phyloP scores from a whole-genome alignment of 1,140 invertebrate species.

The Saccostrea glomerata region DNA sequence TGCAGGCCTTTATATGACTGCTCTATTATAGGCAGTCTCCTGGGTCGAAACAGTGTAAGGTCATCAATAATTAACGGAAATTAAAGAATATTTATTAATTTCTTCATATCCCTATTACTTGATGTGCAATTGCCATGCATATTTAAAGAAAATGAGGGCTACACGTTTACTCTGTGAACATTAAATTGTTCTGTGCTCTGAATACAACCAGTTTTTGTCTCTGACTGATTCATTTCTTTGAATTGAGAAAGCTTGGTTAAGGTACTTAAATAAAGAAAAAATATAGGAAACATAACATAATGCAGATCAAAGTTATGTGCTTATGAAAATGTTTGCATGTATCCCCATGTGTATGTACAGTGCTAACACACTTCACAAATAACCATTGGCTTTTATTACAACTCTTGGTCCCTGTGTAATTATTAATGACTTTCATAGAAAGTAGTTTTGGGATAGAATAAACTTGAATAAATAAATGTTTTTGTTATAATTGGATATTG shows the following conservation, averaged over 20 bases:
- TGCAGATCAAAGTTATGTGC: background rate
- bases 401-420: constrained; percentile 13
- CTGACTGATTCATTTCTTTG: constrained; percentile 3
- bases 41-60: background rate
- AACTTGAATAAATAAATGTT: constrained; percentile 35
- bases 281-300: background rate
- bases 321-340: background rate
- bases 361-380: constrained; percentile 20
- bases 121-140: constrained; percentile 23
- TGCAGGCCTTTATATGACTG: background rate
- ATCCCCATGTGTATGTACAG: constrained; percentile 19
- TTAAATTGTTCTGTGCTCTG: background rate
- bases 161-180: background rate
- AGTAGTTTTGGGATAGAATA: constrained; percentile 22
- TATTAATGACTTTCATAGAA: constrained; percentile 35
- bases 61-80: constrained; percentile 30
- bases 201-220: background rate
- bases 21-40: background rate
- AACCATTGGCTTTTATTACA: constrained; percentile 26
- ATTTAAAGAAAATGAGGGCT: background rate
- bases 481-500: constrained; percentile 23
- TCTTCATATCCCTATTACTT: constrained; percentile 24
- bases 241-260: background rate
- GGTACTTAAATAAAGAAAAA: background rate
- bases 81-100: constrained; percentile 24